Evolutionary conservation across 2,888 invertebrate genomes (phyloP).

Genomic region (Trichopria drosophilae): DNA sequence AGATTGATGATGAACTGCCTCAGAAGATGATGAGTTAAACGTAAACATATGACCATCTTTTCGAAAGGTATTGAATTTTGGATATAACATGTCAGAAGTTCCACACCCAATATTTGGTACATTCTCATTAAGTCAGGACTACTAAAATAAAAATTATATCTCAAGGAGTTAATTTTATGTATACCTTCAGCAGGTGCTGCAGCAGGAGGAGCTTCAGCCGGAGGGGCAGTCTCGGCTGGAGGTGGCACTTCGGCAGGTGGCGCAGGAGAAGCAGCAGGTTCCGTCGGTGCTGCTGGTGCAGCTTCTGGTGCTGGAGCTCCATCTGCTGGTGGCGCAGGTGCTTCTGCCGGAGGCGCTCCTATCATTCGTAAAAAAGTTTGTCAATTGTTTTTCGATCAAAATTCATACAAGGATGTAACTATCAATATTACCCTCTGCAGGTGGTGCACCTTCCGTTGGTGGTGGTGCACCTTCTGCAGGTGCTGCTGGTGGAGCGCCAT

Average conservation of each 20-base stretch:
- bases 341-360: slow-evolving; percentile 51
- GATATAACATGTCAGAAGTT: too few species aligned
- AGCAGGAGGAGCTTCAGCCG: slow-evolving; percentile 41
- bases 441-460: slow-evolving; percentile 38
- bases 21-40: too few species aligned
- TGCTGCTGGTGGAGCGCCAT: slow-evolving; percentile 41
- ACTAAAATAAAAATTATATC: background rate
- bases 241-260: slow-evolving; percentile 55
- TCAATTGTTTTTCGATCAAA: too few species aligned
- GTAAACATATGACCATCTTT: too few species aligned
- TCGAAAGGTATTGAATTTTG: too few species aligned
- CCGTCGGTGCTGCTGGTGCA: slow-evolving; percentile 40
- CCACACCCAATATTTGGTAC: too few species aligned
- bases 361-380: too few species aligned
- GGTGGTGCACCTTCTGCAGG: slow-evolving; percentile 39
- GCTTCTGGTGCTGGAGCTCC: slow-evolving; percentile 40
- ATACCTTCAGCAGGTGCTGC: slow-evolving; percentile 19
- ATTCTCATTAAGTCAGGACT: too few species aligned
- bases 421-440: slow-evolving; percentile 49
- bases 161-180: background rate
- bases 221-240: slow-evolving; percentile 43
- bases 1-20: too few species aligned
- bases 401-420: too few species aligned
- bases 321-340: slow-evolving; percentile 55
- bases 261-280: too few species aligned